A percentile compares a stretch with the other conserved stretches of the same genome.
These are phyloP conservation scores for Lepilemur septentrionalis DNA, from an alignment of 2,797 vertebrate species.

Conservation along the genomic window DNA sequence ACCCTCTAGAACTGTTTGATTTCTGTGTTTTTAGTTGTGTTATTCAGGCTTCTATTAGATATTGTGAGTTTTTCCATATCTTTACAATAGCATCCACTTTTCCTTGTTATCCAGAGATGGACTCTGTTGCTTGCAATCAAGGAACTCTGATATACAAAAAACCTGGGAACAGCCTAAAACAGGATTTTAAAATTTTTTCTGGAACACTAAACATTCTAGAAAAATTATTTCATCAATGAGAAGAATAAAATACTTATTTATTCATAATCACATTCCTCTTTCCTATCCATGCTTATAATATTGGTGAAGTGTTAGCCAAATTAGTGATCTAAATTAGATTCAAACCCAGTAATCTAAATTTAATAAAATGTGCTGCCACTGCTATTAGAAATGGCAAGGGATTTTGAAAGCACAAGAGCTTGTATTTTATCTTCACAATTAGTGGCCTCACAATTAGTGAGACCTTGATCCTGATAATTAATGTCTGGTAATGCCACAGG, in stretches of 20 bases:
- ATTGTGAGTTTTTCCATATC: neutral
- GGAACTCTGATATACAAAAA: neutral
- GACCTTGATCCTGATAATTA: constrained; percentile 75
- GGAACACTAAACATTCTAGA: constrained; percentile 21
- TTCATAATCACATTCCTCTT: neutral
- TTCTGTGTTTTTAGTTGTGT: neutral
- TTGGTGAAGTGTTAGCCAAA: constrained; percentile 47
- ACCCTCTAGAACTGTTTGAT: neutral
- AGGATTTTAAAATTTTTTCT: constrained; percentile 1
- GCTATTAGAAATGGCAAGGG: neutral
- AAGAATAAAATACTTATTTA: constrained; percentile 59
- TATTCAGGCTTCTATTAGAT: neutral
- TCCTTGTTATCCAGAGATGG: neutral
- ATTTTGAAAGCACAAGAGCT: constrained; percentile 55
- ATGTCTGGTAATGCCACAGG: constrained; percentile 75
- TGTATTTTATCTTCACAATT: constrained; percentile 73
- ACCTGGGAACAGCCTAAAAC: neutral
- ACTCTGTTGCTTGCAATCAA: constrained; percentile 15
- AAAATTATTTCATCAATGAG: constrained; percentile 60
- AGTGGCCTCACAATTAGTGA: constrained; percentile 70
- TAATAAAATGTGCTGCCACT: neutral
- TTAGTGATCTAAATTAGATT: constrained; percentile 29
- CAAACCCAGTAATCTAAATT: neutral
- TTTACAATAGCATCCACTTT: neutral
- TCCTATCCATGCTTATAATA: constrained; percentile 1